Base-by-base conservation (phyloP, 2,888 invertebrate genomes). In the Oligia latruncula region DNA sequence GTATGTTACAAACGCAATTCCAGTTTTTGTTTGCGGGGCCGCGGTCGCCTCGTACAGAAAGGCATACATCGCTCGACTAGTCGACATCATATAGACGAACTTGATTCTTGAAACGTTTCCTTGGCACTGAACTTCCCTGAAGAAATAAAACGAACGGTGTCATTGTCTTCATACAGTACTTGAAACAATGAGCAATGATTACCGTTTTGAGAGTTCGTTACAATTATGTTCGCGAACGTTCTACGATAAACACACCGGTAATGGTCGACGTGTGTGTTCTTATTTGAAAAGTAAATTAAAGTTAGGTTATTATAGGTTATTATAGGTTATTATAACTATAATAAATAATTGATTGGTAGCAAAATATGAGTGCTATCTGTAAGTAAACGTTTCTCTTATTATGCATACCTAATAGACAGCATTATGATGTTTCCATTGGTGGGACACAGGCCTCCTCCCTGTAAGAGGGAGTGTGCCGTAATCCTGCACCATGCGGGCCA, bases 181-280 rank as follows among this genome's bases (percentile, higher is more conserved):
- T 71, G 87, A 90, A 78, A 93, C 92, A 93, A 93, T 91, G 89
- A 88, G 87, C 90, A 88, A 89, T 91, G 88, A 89, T 84, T 76
- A 81, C 90, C 90, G 87, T 92, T 90, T 91, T 83, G 78, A 89
- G 87, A 81, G 58, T 82, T 87, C 76, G 74, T 81, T 73, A 68
- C 82, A 78, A 84, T n/a, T 67, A 52, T 23, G 13, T 78, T 87
- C 76, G 67, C 46, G 68, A 82, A 85, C 64, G 23, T 78, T 80
- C 73, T 71, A 52, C 55, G 43, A 82, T 75, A 49, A 74, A 74
- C 17, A 68, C 13, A 52, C 43, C 13, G 15, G 46, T 66, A 46
- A 71, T 75, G 71, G 35, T 13, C 17, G 43, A 20, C n/a, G 49
- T 67, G 64, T 68, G 84, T 68, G 64, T 75, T n/a, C 71, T 62